Evolutionary conservation across 37 sponge, comb jelly and placozoan species (phyloP), one percentile per base, ranked within the genome.

Genomic region (Aphrocallistes beatrix): DNA sequence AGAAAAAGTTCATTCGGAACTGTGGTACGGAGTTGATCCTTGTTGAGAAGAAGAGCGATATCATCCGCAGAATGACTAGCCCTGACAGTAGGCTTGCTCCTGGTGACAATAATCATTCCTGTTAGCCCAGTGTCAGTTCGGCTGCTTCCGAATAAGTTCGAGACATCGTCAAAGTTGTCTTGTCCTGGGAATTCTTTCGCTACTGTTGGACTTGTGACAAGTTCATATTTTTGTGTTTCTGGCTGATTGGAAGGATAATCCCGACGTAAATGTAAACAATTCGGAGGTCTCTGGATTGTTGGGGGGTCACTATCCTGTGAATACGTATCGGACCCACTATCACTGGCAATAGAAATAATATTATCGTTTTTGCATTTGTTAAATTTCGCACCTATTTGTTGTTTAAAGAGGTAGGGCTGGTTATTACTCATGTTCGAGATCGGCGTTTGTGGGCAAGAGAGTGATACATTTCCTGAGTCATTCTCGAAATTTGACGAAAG

Each of bases 61-160:
- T 17, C 17, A 60, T 28, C 75, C 8, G 25, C 3, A 32, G 75
- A 19, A 32, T 19, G 17, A 60, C 34, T 28, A 3, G n/a, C 3
- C 34, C 75, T 60, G n/a, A 60, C n/a, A 6, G 75, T 60, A 60
- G 75, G 75, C 6, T 60, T 60, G 28, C 75, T 60, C n/a, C 75
- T 21, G 8, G 75, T 13, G 34, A 19, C 10, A 32, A 60, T 60
- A 6, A 60, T 30, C 75, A 60, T 60, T 19, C 75, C 75, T 60
- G 75, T 60, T 60, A 60, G 34, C 32, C 75, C 75, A 60, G 75
- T 60, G 75, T 60, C 75, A 60, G 17, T 28, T n/a, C n/a, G n/a
- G 28, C 75, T 60, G 13, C 13, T 42, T 16, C 13, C 13, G 34
- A 60, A 60, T 6, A 60, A 6, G 34, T 60, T 30, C 10, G 75